Evolutionary conservation across 2,888 invertebrate genomes (phyloP), one percentile per base, ranked within the genome.

Genomic region (Drosophila aldrichi): DNA sequence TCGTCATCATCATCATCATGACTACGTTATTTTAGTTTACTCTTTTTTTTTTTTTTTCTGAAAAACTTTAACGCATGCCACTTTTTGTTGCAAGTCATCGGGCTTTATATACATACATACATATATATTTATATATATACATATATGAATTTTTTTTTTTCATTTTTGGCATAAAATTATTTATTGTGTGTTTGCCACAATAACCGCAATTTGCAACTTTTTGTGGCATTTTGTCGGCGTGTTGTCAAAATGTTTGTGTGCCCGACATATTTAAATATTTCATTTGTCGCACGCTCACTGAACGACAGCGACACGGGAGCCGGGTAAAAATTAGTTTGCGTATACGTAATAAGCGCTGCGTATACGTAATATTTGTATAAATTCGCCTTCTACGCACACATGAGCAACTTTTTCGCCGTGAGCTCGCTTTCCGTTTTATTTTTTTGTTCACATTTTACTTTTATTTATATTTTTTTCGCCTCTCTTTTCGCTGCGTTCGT

Each of bases 141-240:
- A 20, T 38, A 16, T 3, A n/a, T 60, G 25, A n/a, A n/a, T n/a
- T 18, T 41, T 43, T 29, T 36, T 63, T 69, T 64, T 58, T 49
- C 55, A 25, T 32, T 20, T 22, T 14, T 20, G 56, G 71, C 65
- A 62, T 79, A 73, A 86, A 69, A 74, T 87, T 77, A 68, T 81
- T 81, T 83, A 69, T 74, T 73, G 74, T 82, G 76, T 70, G 74
- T 73, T 68, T 56, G 69, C 88, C 89, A 89, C 89, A 86, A 89
- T 85, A 82, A 88, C 86, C 88, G 80, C 86, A 89, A 86, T 85
- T 86, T 86, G 86, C 77, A 89, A 86, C 89, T 85, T 89, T 89
- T 82, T 89, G 86, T 78, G 82, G 88, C 85, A 77, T 75, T 86
- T 73, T 87, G 89, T 84, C 85, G 88, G 78, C 82, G 88, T 74